Evolutionary conservation across 1,140 invertebrate genomes (phyloP), one percentile per base, ranked within the genome.

Genomic region (Drosophila simulans): DNA sequence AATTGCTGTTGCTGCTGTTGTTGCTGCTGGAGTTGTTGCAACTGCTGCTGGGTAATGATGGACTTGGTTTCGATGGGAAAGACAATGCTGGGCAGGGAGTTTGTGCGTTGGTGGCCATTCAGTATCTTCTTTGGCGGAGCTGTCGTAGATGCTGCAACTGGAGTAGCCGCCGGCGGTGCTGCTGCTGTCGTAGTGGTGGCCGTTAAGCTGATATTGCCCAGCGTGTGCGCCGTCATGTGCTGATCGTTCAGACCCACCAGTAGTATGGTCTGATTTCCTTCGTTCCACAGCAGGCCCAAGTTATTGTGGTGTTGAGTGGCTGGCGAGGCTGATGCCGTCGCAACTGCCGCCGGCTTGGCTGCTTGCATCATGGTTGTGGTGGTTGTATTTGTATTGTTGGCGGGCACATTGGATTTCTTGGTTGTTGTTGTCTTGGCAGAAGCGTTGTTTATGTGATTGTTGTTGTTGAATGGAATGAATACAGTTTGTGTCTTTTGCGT

Each of bases 401-500:
- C 49, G 40, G 48, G 53, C 43, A 65, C 58, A 62, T 62, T 68
- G 7, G 80, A 35, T 42, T 76, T 79, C 39, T 84, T 83, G 40
- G 55, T 34, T 39, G 40, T 34, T 39, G 40, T 56, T 37, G 66
- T 71, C 63, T 85, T 88, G 66, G 59, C 62, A 66, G 84, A 20
- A 69, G 73, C 58, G 56, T 82, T 58, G 58, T 58, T 60, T 49
- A 65, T 56, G 17, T 72, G 60, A 48, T 77, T 77, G 63, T 57
- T 64, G 66, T 80, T 74, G 82, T 79, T 81, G 91, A 85, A 78
- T 91, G 88, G 91, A 92, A 92, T 92, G 88, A 91, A 77, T 91
- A 92, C 80, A 91, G 90, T 91, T 91, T 91, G 90, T 91, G 90
- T 91, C 90, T 91, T 91, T 91, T 91, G 90, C 70, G 90, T 88